These are phyloP conservation scores for Lepetodrilus schrolli DNA, from an alignment of 2,888 invertebrate genomes.

Conservation along the genomic window DNA sequence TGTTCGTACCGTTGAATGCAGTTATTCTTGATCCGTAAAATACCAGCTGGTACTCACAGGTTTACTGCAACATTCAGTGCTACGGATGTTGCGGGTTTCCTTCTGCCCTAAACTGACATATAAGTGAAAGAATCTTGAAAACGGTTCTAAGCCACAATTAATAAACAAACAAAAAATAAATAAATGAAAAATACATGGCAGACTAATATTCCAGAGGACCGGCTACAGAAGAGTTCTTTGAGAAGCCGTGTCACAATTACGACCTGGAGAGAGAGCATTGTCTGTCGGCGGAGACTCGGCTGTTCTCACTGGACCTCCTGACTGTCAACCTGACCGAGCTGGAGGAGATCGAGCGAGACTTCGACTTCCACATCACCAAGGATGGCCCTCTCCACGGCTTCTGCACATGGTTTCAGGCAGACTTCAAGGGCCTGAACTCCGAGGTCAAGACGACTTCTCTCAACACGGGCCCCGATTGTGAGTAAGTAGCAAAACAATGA, in stretches of 20 bases:
- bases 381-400: constrained; percentile 53
- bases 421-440: constrained; percentile 44
- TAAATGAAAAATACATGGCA: too few species aligned
- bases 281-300: constrained; percentile 37
- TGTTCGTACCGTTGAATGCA: too few species aligned
- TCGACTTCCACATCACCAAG: constrained; percentile 45
- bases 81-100: too few species aligned
- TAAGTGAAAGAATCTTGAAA: too few species aligned
- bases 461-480: constrained; percentile 53
- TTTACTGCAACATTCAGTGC: too few species aligned
- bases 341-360: constrained; percentile 46
- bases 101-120: too few species aligned
- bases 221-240: constrained; percentile 47
- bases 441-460: constrained; percentile 39
- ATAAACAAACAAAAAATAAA: too few species aligned
- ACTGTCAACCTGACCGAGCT: constrained; percentile 43
- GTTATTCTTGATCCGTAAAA: too few species aligned
- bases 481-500: too few species aligned
- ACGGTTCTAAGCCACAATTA: too few species aligned
- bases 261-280: constrained; percentile 43
- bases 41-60: too few species aligned
- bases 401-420: constrained; percentile 57
- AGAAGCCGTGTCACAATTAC: constrained; percentile 51
- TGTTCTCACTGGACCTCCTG: constrained; percentile 48
- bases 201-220: too few species aligned